These are phyloP conservation scores for Haemorhous mexicanus DNA, from an alignment of 2,113 vertebrate species.

Conservation along the genomic window DNA sequence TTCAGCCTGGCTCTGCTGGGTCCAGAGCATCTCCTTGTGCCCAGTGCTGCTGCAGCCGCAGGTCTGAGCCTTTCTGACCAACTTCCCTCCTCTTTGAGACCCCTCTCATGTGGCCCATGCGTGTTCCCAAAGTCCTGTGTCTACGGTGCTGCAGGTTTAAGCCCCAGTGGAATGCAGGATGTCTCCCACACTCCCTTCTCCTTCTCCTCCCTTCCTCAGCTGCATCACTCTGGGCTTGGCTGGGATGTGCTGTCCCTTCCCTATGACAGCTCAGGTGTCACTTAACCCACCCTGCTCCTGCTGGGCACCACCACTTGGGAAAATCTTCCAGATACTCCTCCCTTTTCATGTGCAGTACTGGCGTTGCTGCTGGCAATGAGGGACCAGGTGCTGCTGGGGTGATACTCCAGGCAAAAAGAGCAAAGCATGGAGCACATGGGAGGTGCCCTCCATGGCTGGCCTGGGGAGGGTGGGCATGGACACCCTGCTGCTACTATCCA, in stretches of 20 bases:
- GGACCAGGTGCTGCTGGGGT: neutral
- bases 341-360: neutral
- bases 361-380: neutral
- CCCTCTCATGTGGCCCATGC: neutral
- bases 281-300: neutral
- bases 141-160: neutral
- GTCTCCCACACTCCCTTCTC: neutral
- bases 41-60: neutral
- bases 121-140: neutral
- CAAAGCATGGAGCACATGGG: neutral
- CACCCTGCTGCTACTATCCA: neutral
- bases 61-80: neutral
- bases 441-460: neutral
- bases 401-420: neutral
- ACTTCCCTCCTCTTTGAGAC: no score
- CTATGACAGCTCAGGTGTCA: neutral
- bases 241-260: neutral
- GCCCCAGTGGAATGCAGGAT: neutral
- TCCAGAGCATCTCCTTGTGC: neutral
- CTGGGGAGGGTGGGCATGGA: neutral
- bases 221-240: neutral
- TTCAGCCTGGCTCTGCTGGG: neutral
- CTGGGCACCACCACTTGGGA: neutral
- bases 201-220: neutral
- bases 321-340: neutral